Base-by-base conservation (phyloP, 2,888 invertebrate species). In the Xestia c-nigrum region DNA sequence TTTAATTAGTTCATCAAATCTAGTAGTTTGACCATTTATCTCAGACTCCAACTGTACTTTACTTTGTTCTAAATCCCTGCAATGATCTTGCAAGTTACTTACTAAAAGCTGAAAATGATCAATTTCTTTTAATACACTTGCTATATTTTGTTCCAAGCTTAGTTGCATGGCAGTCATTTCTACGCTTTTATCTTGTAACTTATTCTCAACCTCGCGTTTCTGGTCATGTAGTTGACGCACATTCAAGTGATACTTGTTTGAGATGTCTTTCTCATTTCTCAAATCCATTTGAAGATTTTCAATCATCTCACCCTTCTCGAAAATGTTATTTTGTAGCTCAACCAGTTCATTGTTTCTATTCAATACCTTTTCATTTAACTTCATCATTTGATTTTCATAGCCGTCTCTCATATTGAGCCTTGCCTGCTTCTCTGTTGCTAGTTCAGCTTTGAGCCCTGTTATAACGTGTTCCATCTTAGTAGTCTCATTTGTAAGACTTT, bases 321-420 rank as follows among this genome's bases (percentile, higher is more conserved):
- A 91, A 81, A 94, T 88, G 81, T 91, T 94, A 84, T 96, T 94
- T 89, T 95, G 95, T 74, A 95, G 80, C 85, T 95, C 95, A 55
- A 95, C 94, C 12, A 95, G 85, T 89, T 96, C 96, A 89, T 96
- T 95, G 82, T 95, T 95, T 81, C 95, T 92, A 76, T 95, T 95
- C 21, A 94, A 85, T 7, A 95, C 91, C 85, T 95, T 95, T 87
- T 95, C 95, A 82, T 96, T 96, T 9, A 95, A 84, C 72, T 94
- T 94, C 95, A 95, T 95, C 57, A 94, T 86, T 72, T 93, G 91
- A 83, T 89, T 94, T 66, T 95, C 95, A 82, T 93, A 95, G 50
- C 93, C 90, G 7, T 95, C 95, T 80, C 91, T 94, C 87, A 95
- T 91, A 77, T 90, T 93, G 3, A 89, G 80, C 85, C 93, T 94